These are phyloP conservation scores for Apamea epomidion DNA, from an alignment of 2,888 invertebrate species.

Conservation along the genomic window DNA sequence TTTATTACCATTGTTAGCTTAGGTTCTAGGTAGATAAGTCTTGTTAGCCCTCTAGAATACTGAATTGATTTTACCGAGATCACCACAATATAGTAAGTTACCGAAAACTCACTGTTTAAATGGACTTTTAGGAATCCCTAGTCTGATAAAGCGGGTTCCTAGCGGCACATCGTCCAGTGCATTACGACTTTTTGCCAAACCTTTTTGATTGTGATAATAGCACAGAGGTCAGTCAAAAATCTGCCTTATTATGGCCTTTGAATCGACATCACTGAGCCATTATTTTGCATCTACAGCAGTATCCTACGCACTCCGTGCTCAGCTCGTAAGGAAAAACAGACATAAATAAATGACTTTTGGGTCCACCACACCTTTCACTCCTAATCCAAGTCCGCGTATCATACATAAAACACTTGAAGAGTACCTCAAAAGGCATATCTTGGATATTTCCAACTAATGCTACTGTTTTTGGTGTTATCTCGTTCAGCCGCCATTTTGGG, in stretches of 20 bases:
- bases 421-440: slow-evolving; percentile 80
- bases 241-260: background rate
- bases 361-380: slow-evolving; percentile 61
- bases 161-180: background rate
- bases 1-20: background rate
- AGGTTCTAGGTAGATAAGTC: background rate
- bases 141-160: background rate
- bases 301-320: background rate
- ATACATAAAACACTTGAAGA: slow-evolving; percentile 63
- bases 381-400: slow-evolving; percentile 49
- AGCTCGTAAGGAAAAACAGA: slow-evolving; percentile 42
- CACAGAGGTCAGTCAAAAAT: background rate
- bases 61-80: background rate
- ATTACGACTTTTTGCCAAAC: background rate
- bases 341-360: slow-evolving; percentile 42
- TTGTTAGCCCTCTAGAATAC: background rate
- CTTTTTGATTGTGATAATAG: background rate
- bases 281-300: background rate
- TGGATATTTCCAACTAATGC: slow-evolving; percentile 76
- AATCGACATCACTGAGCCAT: background rate
- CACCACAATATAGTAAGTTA: background rate
- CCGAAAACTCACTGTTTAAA: background rate
- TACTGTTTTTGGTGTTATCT: slow-evolving; percentile 76
- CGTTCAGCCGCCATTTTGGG: slow-evolving; percentile 75
- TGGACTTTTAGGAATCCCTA: slow-evolving; percentile 2